Percentiles rank a stretch among this genome's conserved stretches.
phyloP scores from a whole-genome alignment of 2,888 invertebrate genomes.

The Prenolepis imparis region DNA sequence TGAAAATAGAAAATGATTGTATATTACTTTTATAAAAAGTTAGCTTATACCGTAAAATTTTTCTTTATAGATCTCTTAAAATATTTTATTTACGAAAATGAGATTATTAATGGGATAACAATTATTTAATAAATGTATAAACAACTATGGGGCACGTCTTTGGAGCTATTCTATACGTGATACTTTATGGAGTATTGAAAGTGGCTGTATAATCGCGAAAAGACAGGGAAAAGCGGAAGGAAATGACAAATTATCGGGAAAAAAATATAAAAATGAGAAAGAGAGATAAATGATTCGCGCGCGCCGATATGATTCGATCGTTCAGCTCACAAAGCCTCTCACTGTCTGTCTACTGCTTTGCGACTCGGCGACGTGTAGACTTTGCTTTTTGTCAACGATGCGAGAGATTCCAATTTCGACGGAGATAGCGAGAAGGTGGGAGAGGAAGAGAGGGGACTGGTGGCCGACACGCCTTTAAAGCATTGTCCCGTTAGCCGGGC shows the following conservation, averaged over 20 bases:
- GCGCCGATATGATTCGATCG: conserved; percentile 13
- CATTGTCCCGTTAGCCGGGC: conserved; percentile 33
- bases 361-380: conserved; percentile 51
- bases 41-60: background rate
- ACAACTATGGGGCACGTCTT: background rate
- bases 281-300: background rate
- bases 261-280: background rate
- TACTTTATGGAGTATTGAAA: background rate
- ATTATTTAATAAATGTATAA: background rate
- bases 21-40: background rate
- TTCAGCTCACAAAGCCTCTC: conserved; percentile 52
- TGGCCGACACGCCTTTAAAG: conserved; percentile 31
- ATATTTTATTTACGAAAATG: background rate
- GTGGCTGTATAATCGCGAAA: background rate
- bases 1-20: background rate
- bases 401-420: conserved; percentile 66
- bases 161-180: background rate
- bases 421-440: conserved; percentile 53
- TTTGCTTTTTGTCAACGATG: conserved; percentile 67
- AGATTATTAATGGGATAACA: background rate
- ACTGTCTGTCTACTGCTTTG: conserved; percentile 50
- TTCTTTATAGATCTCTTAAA: background rate
- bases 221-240: background rate
- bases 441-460: background rate
- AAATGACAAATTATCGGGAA: conserved; percentile 7